Conservation (phyloP, 2,797 vertebrate species). For the Pangasius larnaudii region DNA sequence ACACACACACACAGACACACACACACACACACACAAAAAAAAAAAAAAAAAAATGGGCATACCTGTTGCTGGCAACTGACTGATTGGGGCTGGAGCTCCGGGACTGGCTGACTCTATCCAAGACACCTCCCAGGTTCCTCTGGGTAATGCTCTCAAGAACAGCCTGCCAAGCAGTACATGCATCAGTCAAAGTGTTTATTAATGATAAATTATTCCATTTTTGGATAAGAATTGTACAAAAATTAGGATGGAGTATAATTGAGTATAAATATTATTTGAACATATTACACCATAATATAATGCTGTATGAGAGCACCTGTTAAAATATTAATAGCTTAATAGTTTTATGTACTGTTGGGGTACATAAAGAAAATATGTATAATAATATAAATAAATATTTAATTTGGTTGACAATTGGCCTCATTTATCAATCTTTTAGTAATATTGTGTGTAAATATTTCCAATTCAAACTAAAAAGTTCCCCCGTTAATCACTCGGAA, state of each 20-base stretch:
- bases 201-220: neutral
- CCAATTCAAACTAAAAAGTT: neutral
- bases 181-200: neutral
- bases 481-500: neutral
- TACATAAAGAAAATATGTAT: neutral
- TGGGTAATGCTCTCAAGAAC: slow-evolving; percentile 60
- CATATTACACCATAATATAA: neutral
- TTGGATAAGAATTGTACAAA: neutral
- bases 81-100: slow-evolving; percentile 59
- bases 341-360: neutral
- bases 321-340: neutral
- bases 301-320: neutral
- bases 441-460: neutral
- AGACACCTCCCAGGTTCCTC: slow-evolving; percentile 57
- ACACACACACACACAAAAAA: neutral
- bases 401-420: neutral
- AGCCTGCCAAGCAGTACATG: slow-evolving; percentile 54
- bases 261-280: neutral
- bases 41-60: slow-evolving; percentile 2
- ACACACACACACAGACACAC: too few species aligned
- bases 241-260: neutral
- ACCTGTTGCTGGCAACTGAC: slow-evolving; percentile 72
- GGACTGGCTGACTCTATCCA: slow-evolving; percentile 58
- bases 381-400: neutral
- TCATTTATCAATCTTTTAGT: neutral